These are phyloP conservation scores for Paralichthys olivaceus DNA, from an alignment of 2,113 vertebrate genomes.

Conservation along the genomic window DNA sequence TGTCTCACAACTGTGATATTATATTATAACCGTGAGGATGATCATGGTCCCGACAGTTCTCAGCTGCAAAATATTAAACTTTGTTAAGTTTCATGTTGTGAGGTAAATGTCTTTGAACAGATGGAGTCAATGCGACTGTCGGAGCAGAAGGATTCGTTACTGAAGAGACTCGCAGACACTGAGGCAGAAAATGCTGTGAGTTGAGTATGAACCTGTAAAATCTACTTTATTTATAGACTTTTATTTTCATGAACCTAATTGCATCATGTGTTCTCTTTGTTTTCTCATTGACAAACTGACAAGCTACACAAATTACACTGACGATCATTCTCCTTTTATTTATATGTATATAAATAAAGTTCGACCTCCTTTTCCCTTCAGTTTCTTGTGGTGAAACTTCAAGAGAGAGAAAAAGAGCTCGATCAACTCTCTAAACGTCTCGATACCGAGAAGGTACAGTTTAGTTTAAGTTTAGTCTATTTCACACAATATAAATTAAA, in stretches of 20 bases:
- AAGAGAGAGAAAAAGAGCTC: slow-evolving; percentile 88
- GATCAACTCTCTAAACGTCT: slow-evolving; percentile 81
- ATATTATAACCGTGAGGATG: too few species aligned
- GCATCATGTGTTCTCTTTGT: background rate
- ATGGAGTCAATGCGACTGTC: slow-evolving; percentile 82
- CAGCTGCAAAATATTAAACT: too few species aligned
- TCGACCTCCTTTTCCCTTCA: slow-evolving; percentile 51
- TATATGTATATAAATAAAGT: background rate
- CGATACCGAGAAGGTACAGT: slow-evolving; percentile 88
- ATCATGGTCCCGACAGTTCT: too few species aligned
- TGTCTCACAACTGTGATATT: too few species aligned
- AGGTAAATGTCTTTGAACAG: slow-evolving; percentile 59
- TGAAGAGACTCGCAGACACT: slow-evolving; percentile 85
- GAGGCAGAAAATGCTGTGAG: slow-evolving; percentile 90
- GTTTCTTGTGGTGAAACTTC: slow-evolving; percentile 87
- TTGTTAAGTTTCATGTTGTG: background rate
- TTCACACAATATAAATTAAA: background rate
- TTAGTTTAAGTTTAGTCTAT: too few species aligned
- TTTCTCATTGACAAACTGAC: too few species aligned
- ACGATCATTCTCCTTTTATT: background rate
- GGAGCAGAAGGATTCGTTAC: slow-evolving; percentile 84
- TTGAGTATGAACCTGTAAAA: background rate
- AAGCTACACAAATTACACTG: too few species aligned
- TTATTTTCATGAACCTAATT: background rate
- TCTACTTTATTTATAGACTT: too few species aligned